phyloP scores from a whole-genome alignment of 2,888 invertebrate genomes.

The Cataglyphis rosenhaueri region DNA sequence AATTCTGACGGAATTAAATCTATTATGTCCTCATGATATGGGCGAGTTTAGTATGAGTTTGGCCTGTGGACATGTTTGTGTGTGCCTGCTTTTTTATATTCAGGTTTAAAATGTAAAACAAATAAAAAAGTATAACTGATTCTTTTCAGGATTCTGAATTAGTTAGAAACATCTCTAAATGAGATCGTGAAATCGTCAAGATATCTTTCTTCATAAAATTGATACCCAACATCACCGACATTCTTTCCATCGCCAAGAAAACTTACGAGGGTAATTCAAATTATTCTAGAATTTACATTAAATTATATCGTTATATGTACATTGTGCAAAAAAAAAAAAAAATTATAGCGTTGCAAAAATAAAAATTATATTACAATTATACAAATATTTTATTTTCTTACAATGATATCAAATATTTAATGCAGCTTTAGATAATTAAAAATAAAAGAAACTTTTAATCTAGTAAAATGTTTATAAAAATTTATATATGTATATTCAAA shows the following conservation, averaged over 20 bases:
- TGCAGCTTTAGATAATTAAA: background rate
- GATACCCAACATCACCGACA: conserved; percentile 98
- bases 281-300: conserved; percentile 7
- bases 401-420: background rate
- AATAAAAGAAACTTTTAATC: background rate
- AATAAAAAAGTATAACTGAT: background rate
- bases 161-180: conserved; percentile 95
- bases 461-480: background rate
- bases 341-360: background rate
- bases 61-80: conserved; percentile 96
- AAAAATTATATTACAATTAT: background rate
- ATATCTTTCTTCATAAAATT: conserved; percentile 99
- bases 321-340: background rate
- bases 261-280: conserved; percentile 91
- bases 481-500: background rate
- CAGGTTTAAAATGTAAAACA: background rate
- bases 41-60: conserved; percentile 99
- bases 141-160: conserved; percentile 91
- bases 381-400: conserved; percentile 14
- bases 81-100: background rate
- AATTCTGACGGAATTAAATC: conserved; percentile 98
- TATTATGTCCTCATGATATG: conserved; percentile 99
- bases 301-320: background rate
- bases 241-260: conserved; percentile 94
- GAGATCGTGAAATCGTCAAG: conserved; percentile 94